A percentile compares a stretch with the other conserved stretches of the same genome.
Evolutionary conservation across 2,113 vertebrate species (phyloP).

Genomic region (Peromyscus leucopus): DNA sequence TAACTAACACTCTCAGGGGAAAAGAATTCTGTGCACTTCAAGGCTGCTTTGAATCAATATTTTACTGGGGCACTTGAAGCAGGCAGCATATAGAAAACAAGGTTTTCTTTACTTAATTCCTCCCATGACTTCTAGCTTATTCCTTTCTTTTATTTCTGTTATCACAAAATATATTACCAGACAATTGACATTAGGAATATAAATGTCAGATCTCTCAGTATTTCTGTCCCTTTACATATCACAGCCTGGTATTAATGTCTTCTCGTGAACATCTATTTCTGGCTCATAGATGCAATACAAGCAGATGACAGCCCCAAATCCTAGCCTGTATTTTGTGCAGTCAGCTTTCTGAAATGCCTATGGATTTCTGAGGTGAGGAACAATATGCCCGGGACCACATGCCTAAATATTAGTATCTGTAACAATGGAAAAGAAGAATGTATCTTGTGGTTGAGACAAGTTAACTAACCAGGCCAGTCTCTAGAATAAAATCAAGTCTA

Average conservation of each 20-base stretch:
- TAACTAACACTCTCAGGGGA: neutral
- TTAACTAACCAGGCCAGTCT: neutral
- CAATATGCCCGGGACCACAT: neutral
- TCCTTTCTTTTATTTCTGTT: constrained; percentile 52
- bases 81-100: constrained; percentile 30
- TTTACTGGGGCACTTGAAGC: constrained; percentile 49
- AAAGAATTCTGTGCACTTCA: constrained; percentile 24
- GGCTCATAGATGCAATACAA: neutral
- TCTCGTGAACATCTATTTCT: neutral
- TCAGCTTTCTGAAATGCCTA: neutral
- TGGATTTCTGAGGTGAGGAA: neutral
- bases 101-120: constrained; percentile 7
- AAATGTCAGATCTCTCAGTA: constrained; percentile 36
- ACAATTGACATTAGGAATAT: constrained; percentile 25
- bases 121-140: constrained; percentile 39
- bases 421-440: constrained; percentile 8
- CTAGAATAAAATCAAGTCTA: constrained; percentile 31
- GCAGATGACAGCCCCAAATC: neutral
- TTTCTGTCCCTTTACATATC: constrained; percentile 10
- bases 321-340: constrained; percentile 13
- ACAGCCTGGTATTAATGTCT: neutral
- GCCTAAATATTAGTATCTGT: constrained; percentile 44
- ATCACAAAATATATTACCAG: constrained; percentile 40
- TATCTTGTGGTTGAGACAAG: neutral
- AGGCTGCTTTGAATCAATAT: constrained; percentile 57